These are phyloP conservation scores for Leptopilina clavipes DNA, from an alignment of 1,140 invertebrate genomes.

Conservation along the genomic window DNA sequence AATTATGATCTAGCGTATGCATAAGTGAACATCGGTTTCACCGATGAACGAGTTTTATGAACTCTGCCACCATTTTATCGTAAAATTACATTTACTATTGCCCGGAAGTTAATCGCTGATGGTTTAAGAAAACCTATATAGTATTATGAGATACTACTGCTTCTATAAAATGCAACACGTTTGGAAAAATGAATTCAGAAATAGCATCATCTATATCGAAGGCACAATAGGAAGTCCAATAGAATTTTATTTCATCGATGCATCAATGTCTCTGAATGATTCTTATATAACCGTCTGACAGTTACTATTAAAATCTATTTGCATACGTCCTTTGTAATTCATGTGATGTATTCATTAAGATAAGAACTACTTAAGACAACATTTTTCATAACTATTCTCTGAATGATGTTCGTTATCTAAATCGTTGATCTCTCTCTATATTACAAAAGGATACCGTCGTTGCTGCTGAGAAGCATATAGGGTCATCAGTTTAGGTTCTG, in stretches of 20 bases:
- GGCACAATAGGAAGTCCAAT: too few relatives aligned
- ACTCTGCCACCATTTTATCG: constrained; percentile 34
- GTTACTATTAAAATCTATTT: background rate
- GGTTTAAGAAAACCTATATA: background rate
- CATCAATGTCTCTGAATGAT: too few relatives aligned
- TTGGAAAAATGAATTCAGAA: too few relatives aligned
- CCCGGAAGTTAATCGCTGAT: constrained; percentile 12
- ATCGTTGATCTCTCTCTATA: too few relatives aligned
- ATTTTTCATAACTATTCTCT: background rate
- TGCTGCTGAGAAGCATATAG: too few relatives aligned
- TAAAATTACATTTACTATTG: too few relatives aligned
- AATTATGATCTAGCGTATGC: constrained; percentile 54
- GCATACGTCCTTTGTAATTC: background rate
- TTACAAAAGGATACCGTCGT: too few relatives aligned
- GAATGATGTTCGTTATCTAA: too few relatives aligned
- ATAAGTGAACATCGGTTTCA: constrained; percentile 37
- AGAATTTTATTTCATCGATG: background rate
- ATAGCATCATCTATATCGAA: too few relatives aligned
- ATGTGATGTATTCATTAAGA: background rate
- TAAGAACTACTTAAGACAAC: background rate
- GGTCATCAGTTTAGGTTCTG: too few relatives aligned
- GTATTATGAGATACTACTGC: constrained; percentile 9
- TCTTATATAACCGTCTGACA: background rate
- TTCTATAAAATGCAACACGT: constrained; percentile 1
- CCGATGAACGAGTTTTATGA: constrained; percentile 45